phyloP scores from a whole-genome alignment of 2,888 invertebrate genomes.

The Drosophila testacea region DNA sequence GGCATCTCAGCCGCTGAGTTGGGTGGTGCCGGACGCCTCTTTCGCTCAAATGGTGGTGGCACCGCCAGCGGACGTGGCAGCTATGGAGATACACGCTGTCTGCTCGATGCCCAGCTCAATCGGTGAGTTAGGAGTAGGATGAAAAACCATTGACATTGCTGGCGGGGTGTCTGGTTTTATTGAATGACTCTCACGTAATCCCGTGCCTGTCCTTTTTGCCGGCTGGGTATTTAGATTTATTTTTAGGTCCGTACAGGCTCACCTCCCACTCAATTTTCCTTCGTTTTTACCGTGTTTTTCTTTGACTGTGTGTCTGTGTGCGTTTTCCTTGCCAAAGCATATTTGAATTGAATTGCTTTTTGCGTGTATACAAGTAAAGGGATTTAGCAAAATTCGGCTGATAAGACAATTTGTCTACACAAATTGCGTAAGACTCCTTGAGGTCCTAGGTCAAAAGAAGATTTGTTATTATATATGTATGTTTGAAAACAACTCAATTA shows the following conservation, averaged over 20 bases:
- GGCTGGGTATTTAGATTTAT: constrained; percentile 33
- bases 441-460: constrained; percentile 9
- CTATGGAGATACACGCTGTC: constrained; percentile 79
- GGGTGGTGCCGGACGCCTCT: constrained; percentile 66
- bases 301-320: constrained; percentile 1
- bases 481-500: constrained; percentile 8
- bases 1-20: constrained; percentile 63
- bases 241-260: constrained; percentile 26
- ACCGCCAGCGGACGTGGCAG: constrained; percentile 62
- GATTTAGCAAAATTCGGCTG: constrained; percentile 19
- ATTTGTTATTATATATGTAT: constrained; percentile 5
- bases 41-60: constrained; percentile 51
- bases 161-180: constrained; percentile 30
- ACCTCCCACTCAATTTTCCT: constrained; percentile 10
- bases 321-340: constrained; percentile 19
- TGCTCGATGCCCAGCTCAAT: constrained; percentile 78
- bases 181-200: constrained; percentile 41
- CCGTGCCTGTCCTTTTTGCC: constrained; percentile 7
- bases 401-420: constrained; percentile 27
- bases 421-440: constrained; percentile 22
- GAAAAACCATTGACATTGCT: background rate
- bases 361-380: constrained; percentile 22
- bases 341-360: constrained; percentile 31
- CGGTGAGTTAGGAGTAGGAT: constrained; percentile 68
- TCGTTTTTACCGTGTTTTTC: constrained; percentile 4